Base-by-base conservation (phyloP, 2,888 invertebrate genomes). In the Cataglyphis albicans region DNA sequence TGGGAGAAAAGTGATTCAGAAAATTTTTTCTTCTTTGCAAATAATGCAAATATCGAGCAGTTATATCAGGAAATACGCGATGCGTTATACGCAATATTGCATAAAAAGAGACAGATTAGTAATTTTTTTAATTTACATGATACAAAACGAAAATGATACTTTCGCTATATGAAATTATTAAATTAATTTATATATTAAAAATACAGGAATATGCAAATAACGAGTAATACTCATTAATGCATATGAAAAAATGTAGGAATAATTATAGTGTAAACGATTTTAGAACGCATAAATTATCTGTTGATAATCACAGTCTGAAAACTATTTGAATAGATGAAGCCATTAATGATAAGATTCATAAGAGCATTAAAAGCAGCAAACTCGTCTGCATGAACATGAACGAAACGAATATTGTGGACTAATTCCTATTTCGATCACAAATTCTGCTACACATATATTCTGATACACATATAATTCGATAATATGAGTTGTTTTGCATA, bases 281-380 rank as follows among this genome's bases (percentile, higher is more conserved):
- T n/a, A 38, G 6, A 55, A 25, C 5, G 21, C 44, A 18, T 21
- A 41, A 32, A 32, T 15, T 68, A 68, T 55, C 1, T 10, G 10
- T 7, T 1, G 7, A 21, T 68, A 68, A 68, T 44, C 7, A 32
- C 18, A 59, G 18, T 48, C 48, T 10, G 59, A 32, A 35, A 70
- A 70, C 10, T 21, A 78, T 70, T 59, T 59, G 78, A 80, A 80
- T 44, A 35, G 44, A 70, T 61, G 25, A 70, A 80, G 44, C 12
- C 35, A 80, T 70, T 70, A 80, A 57, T 44, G n/a, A 35, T 55
- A 59, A 21, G 21, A 21, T 44, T 59, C 59, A 59, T 35, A 80
- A 70, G 59, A 70, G 78, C 78, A 44, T 78, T 68, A 78, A 78
- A 78, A 78, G 68, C 76, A 41, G 59, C 57, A n/a, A 78, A 59